Percentiles rank a stretch among this genome's conserved stretches.
phyloP scores from a whole-genome alignment of 1,140 invertebrate species.

The Leptoteleia sp. region DNA sequence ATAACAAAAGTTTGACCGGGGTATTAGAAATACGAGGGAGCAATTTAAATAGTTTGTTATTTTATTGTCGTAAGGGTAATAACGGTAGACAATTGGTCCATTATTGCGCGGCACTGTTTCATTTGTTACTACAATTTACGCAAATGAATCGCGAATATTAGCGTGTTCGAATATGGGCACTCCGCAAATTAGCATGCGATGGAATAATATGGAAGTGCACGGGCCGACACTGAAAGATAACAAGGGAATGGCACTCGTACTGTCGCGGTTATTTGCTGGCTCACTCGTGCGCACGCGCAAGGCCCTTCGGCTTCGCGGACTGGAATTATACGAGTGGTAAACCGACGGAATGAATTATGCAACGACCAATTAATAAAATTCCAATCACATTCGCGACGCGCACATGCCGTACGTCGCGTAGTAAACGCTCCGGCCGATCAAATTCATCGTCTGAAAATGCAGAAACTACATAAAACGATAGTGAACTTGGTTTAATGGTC shows the following conservation, averaged over 20 bases:
- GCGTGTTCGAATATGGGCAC: conserved; percentile 55
- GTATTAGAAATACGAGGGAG: not conserved
- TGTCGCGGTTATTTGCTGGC: conserved; percentile 52
- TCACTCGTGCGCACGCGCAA: conserved; percentile 49
- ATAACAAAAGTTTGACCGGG: conserved; percentile 1
- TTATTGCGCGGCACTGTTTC: conserved; percentile 38
- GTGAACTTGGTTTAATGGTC: conserved; percentile 52
- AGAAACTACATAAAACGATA: conserved; percentile 60
- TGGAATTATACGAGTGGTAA: conserved; percentile 65
- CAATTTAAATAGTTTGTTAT: conserved; percentile 28
- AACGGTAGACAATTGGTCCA: conserved; percentile 43
- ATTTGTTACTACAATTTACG: conserved; percentile 49
- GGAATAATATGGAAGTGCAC: conserved; percentile 66
- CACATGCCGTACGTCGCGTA: conserved; percentile 67
- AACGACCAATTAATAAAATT: conserved; percentile 78
- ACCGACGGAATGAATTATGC: conserved; percentile 75
- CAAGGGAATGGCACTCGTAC: conserved; percentile 50
- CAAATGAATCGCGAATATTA: conserved; percentile 57
- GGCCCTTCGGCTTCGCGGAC: conserved; percentile 43
- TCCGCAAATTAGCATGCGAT: conserved; percentile 67
- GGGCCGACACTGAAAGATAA: conserved; percentile 60
- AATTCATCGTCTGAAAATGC: conserved; percentile 62
- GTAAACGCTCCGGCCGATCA: conserved; percentile 69
- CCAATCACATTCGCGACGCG: conserved; percentile 75
- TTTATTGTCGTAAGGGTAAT: conserved; percentile 14